phyloP scores from a whole-genome alignment of 1,140 invertebrate genomes.

The Dendroctonus valens region DNA sequence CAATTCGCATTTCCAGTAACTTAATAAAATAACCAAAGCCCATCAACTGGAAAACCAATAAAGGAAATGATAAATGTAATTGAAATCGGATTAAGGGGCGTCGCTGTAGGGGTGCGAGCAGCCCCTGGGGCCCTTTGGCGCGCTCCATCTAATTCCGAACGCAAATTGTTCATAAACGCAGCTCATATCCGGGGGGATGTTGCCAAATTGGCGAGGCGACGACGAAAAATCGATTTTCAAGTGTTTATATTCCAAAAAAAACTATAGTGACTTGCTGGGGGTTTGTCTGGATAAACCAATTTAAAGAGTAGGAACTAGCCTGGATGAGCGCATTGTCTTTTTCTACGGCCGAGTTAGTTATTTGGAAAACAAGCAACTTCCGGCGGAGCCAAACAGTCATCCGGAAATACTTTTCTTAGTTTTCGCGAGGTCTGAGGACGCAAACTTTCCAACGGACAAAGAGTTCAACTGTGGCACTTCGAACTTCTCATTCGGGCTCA shows the following conservation, averaged over 20 bases:
- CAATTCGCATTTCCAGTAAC: neutral
- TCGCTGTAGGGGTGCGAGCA: neutral
- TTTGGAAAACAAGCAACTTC: too few species aligned
- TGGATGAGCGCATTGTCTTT: too few species aligned
- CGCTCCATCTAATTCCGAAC: constrained; percentile 33
- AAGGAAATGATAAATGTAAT: constrained; percentile 36
- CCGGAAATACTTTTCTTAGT: too few species aligned
- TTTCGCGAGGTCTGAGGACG: too few species aligned
- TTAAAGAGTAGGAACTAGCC: too few species aligned
- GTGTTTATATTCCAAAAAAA: constrained; percentile 19
- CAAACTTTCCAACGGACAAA: too few species aligned
- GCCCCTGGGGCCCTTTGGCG: neutral
- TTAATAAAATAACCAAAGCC: constrained; percentile 21
- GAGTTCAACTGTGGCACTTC: too few species aligned
- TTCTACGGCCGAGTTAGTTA: too few species aligned
- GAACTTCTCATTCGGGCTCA: too few species aligned
- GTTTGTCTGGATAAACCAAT: too few species aligned
- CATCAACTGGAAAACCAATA: constrained; percentile 30
- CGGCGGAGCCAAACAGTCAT: too few species aligned
- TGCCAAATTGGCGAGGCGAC: constrained; percentile 31
- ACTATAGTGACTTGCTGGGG: neutral
- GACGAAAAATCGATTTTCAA: constrained; percentile 22
- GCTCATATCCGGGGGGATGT: constrained; percentile 36
- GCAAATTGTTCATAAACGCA: constrained; percentile 40
- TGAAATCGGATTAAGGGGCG: constrained; percentile 32